phyloP scores from a whole-genome alignment of 2,113 vertebrate species.

The Rissa tridactyla region DNA sequence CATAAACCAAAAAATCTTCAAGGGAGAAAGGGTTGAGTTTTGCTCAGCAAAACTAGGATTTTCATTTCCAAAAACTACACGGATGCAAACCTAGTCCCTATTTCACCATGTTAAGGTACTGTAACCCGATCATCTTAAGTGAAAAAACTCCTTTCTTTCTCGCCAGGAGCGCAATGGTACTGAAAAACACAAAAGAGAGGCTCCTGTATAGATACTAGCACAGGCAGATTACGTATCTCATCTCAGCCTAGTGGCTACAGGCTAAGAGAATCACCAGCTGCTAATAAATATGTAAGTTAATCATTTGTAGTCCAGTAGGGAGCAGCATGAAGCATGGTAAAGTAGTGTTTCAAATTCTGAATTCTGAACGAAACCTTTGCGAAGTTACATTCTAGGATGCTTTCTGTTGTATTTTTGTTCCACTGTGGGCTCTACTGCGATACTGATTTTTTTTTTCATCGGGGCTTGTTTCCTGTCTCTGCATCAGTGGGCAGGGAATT shows the following conservation, averaged over 20 bases:
- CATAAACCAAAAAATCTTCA: neutral
- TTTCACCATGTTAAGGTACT: neutral
- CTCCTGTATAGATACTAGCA: neutral
- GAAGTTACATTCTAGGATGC: neutral
- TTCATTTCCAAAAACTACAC: neutral
- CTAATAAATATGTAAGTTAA: neutral
- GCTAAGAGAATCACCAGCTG: neutral
- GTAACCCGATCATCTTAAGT: neutral
- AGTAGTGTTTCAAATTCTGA: neutral
- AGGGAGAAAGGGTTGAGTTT: neutral
- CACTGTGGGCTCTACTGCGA: neutral
- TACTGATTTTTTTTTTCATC: neutral
- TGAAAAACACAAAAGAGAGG: neutral
- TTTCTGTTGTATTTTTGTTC: neutral
- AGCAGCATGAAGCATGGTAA: neutral
- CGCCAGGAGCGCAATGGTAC: neutral
- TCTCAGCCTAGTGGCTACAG: neutral
- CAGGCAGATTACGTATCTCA: neutral
- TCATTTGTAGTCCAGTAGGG: neutral
- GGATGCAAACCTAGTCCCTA: neutral
- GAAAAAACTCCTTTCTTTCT: neutral
- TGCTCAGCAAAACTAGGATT: neutral
- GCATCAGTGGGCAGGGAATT: neutral
- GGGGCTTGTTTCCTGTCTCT: neutral
- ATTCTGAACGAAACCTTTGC: neutral